Conservation (phyloP, 37 sponge, comb jelly and placozoan genomes). For the Spongia lamella region DNA sequence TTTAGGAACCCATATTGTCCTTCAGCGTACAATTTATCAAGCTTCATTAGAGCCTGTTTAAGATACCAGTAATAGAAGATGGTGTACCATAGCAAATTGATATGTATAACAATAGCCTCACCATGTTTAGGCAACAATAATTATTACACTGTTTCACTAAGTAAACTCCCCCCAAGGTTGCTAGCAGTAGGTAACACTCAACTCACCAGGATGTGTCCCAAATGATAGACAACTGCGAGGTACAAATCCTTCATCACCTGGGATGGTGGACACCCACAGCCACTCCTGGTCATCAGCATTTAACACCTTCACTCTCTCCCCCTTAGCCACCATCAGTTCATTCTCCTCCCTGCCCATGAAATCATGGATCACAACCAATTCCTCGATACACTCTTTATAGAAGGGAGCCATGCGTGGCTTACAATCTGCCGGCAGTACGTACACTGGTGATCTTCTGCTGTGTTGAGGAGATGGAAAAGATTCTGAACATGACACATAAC, state of each 20-base stretch:
- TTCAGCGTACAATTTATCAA: too few relatives aligned
- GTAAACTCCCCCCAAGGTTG: too few relatives aligned
- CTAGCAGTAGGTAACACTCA: neutral
- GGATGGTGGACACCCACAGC: conserved; percentile 73
- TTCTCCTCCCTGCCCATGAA: conserved; percentile 76
- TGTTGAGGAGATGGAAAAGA: neutral
- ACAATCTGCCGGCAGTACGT: conserved; percentile 22
- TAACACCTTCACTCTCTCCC: conserved; percentile 69
- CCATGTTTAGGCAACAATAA: too few relatives aligned
- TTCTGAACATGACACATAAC: conserved; percentile 15
- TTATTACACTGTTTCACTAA: too few relatives aligned
- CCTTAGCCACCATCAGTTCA: conserved; percentile 69
- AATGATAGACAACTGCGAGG: conserved; percentile 73
- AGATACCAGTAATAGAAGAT: too few relatives aligned
- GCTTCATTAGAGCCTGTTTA: too few relatives aligned
- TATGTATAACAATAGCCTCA: too few relatives aligned
- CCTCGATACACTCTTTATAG: conserved; percentile 48
- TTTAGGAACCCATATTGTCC: too few relatives aligned
- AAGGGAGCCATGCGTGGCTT: conserved; percentile 59
- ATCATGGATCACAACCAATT: conserved; percentile 80
- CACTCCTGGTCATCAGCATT: conserved; percentile 78
- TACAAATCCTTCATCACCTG: conserved; percentile 70
- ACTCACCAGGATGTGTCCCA: conserved; percentile 77
- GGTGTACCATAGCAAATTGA: too few relatives aligned
- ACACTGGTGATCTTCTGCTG: conserved; percentile 1